Conservation (phyloP, 2,888 invertebrate genomes). For the Lepeophtheirus nordmannii region DNA sequence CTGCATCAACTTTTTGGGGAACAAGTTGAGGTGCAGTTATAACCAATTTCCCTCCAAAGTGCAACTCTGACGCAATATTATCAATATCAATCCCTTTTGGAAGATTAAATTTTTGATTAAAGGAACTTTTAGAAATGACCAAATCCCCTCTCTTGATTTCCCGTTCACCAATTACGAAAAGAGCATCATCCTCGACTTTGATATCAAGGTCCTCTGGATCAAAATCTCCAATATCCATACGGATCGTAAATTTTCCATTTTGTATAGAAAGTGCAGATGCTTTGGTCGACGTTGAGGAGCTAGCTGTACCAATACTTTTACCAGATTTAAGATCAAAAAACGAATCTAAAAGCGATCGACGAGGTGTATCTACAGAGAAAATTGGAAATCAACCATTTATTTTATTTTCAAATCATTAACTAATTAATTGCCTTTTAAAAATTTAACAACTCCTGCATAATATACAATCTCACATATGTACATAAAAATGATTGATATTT, state of each 20-base stretch:
- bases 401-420: too few relatives aligned
- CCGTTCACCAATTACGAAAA: constrained; percentile 18
- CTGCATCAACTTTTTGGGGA: background rate
- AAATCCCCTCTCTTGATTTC: constrained; percentile 21
- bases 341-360: constrained; percentile 11
- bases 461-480: background rate
- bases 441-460: too few relatives aligned
- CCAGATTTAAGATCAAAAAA: constrained; percentile 23
- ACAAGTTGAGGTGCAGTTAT: constrained; percentile 19
- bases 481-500: background rate
- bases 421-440: too few relatives aligned
- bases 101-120: constrained; percentile 21
- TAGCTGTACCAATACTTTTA: background rate
- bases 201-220: constrained; percentile 25
- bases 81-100: constrained; percentile 22
- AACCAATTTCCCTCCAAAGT: constrained; percentile 13
- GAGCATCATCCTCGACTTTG: constrained; percentile 11
- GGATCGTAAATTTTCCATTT: constrained; percentile 22
- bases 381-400: background rate
- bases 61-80: constrained; percentile 12
- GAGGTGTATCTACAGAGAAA: constrained; percentile 5
- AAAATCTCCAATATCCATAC: constrained; percentile 23
- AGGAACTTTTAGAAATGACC: background rate
- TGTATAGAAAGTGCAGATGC: constrained; percentile 3
- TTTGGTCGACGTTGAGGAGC: background rate